A percentile compares a stretch with the other conserved stretches of the same genome.
These are phyloP conservation scores for Iguana delicatissima DNA, from an alignment of 2,797 vertebrate species.

Conservation along the genomic window DNA sequence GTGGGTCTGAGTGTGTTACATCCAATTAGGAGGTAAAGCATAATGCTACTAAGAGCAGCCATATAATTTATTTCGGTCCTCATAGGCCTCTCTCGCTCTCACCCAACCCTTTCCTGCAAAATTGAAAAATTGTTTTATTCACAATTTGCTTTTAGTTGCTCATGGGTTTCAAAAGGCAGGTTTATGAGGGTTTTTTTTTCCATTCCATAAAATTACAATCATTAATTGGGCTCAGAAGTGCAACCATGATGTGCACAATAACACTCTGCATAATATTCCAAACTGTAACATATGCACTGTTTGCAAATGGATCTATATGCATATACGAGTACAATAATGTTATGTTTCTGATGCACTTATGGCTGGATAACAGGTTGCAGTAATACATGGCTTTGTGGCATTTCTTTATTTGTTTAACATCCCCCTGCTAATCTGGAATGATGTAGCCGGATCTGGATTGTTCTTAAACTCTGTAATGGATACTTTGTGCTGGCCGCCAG, in stretches of 20 bases:
- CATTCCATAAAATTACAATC: slow-evolving; percentile 80
- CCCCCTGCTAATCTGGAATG: slow-evolving; percentile 57
- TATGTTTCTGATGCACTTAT: slow-evolving; percentile 71
- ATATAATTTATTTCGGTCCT: slow-evolving; percentile 82
- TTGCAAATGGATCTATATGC: slow-evolving; percentile 76
- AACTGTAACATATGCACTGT: slow-evolving; percentile 71
- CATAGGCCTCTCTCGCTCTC: slow-evolving; percentile 70
- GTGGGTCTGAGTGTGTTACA: slow-evolving; percentile 79
- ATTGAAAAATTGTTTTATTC: slow-evolving; percentile 86
- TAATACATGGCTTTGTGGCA: slow-evolving; percentile 68
- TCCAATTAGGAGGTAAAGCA: slow-evolving; percentile 84
- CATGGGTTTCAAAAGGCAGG: slow-evolving; percentile 73
- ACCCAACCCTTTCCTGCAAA: slow-evolving; percentile 76
- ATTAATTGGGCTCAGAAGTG: slow-evolving; percentile 80
- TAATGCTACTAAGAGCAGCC: slow-evolving; percentile 83
- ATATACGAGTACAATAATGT: slow-evolving; percentile 70
- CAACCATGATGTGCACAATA: slow-evolving; percentile 75
- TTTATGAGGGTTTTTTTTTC: slow-evolving; percentile 65
- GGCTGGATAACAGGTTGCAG: slow-evolving; percentile 63
- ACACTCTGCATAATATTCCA: slow-evolving; percentile 72
- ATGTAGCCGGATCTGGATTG: slow-evolving; percentile 61
- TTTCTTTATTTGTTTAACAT: slow-evolving; percentile 76
- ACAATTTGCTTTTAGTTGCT: slow-evolving; percentile 80
- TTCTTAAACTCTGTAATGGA: slow-evolving; percentile 71
- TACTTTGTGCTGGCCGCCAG: slow-evolving; percentile 76